These are phyloP conservation scores for Centroberyx gerrardi DNA, from an alignment of 2,797 vertebrate species.

Conservation along the genomic window DNA sequence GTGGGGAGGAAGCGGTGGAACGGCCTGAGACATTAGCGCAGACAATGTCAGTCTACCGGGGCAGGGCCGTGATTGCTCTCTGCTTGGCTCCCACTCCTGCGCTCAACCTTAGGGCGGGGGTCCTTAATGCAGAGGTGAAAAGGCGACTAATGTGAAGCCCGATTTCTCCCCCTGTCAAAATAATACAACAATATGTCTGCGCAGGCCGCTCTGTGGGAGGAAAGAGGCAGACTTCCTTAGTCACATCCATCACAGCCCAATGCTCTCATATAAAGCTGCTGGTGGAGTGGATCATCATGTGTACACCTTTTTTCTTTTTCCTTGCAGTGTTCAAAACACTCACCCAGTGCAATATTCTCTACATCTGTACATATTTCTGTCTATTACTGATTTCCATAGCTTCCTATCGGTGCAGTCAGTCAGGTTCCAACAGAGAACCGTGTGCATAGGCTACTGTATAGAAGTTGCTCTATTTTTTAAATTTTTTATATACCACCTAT, in stretches of 20 bases:
- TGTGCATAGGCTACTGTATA: no score
- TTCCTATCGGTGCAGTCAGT: no score
- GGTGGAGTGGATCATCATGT: no score
- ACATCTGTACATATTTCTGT: no score
- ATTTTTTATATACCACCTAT: no score
- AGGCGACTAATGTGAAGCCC: constrained; percentile 57
- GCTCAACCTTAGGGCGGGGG: constrained; percentile 55
- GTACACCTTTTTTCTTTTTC: no score
- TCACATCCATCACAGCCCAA: constrained; percentile 23
- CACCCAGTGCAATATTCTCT: no score
- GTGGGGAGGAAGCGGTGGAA: constrained; percentile 67
- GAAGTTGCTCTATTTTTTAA: no score
- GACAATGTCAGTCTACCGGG: constrained; percentile 61
- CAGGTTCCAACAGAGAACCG: no score
- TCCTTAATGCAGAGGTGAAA: constrained; percentile 61
- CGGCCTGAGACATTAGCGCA: constrained; percentile 66
- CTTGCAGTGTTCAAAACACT: no score
- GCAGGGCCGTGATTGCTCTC: constrained; percentile 56
- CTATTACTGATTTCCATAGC: no score
- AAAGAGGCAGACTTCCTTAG: constrained; percentile 49
- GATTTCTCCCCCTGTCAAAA: constrained; percentile 61
- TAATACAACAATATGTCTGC: constrained; percentile 58
- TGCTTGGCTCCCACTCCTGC: constrained; percentile 56
- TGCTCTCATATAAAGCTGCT: not conserved
- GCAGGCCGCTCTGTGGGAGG: constrained; percentile 41